Conservation (phyloP, 2,113 vertebrate species). For the Petrocephalus microphthalmus region DNA sequence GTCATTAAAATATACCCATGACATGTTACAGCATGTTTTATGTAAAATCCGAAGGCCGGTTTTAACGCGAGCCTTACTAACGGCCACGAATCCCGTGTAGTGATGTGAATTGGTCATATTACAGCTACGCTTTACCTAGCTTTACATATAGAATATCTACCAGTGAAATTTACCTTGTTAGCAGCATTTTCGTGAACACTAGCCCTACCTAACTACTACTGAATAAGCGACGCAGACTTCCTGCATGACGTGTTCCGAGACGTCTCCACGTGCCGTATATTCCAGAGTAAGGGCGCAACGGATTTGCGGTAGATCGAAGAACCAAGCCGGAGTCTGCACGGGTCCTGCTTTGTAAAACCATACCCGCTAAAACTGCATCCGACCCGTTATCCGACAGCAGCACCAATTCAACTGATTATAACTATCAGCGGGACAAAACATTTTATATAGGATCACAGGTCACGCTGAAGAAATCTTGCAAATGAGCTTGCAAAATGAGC, state of each 20-base stretch:
- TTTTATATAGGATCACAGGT: too few relatives aligned
- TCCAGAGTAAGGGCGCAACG: neutral
- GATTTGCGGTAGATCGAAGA: neutral
- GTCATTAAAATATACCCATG: neutral
- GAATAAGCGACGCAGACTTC: neutral
- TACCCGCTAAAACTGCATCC: neutral
- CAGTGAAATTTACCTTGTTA: conserved; percentile 40
- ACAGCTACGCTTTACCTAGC: neutral
- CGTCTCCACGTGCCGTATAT: neutral
- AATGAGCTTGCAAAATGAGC: too few relatives aligned
- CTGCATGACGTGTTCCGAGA: neutral
- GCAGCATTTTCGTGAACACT: conserved; percentile 36
- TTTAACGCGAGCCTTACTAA: too few relatives aligned
- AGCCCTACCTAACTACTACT: neutral
- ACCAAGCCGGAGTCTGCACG: neutral
- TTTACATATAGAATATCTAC: neutral
- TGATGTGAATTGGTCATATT: neutral
- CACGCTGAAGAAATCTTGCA: too few relatives aligned
- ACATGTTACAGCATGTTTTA: neutral
- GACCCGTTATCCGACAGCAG: too few relatives aligned
- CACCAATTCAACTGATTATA: too few relatives aligned
- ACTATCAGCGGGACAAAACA: too few relatives aligned
- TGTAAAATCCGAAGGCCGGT: neutral
- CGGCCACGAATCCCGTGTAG: neutral
- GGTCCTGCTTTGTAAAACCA: neutral